Evolutionary conservation across 2,113 vertebrate species (phyloP), one percentile per base, ranked within the genome.

Genomic region (Patagioenas fasciata): DNA sequence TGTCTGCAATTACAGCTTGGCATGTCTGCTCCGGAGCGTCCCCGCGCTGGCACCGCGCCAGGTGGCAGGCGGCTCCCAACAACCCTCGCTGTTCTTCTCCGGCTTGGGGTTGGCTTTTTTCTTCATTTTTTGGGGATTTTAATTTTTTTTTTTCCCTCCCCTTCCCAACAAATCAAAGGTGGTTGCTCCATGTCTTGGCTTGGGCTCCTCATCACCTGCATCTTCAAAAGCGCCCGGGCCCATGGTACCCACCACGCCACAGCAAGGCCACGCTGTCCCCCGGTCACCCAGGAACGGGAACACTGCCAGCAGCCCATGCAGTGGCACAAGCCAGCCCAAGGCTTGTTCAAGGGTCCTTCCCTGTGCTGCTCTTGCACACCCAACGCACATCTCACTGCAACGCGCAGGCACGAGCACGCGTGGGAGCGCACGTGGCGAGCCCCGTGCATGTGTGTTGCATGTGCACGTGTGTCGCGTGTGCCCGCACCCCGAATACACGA

Each of bases 1-100:
- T 98, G 98, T 98, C 98, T 98, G 97, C 98, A 98, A 98, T 97
- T 98, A 98, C 96, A 96, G 98, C 98, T 95, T 98, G 97, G 97
- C 98, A 97, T 96, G 97, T 96, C 97, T 97, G 97, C 97, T 91
- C 97, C 92, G 87, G 80, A 95, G 97, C 97, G 95, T 97, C 98
- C 98, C 94, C 73, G 57, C 42, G 81, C 97, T 98, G 98, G 98
- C 98, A 95, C 93, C 31, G 15, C 3, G 97, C 98, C 98, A 98
- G 97, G 96, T 94, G 97, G 97, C 97, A 97, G 96, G 96, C 96
- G 50, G 97, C 91, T 96, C 91, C 16, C 5, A 80, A 80, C 95
- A 94, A 8, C 88, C 85, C 87, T 25, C 3, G 25, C 79, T 53
- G 66, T 71, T 81, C 91, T 90, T 60, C 88, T 80, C 65, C 36